Evolutionary conservation across 2,888 invertebrate species (phyloP).

Genomic region (Stenotaenia linearis): DNA sequence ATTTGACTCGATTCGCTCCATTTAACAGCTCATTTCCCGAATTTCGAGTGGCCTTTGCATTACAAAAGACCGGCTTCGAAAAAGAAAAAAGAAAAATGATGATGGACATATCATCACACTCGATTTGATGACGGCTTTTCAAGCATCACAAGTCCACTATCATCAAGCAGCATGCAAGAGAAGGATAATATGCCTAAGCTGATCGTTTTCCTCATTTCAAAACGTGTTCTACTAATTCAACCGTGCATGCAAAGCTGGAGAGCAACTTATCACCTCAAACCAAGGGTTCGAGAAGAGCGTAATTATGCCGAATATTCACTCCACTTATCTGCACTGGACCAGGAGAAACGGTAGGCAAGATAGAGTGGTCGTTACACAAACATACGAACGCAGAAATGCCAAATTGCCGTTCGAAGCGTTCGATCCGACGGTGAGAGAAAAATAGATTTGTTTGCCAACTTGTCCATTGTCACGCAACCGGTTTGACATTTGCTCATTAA

Average conservation of each 20-base stretch:
- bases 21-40: too few species aligned
- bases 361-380: not conserved
- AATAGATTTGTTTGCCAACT: not conserved
- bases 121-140: not conserved
- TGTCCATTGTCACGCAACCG: not conserved
- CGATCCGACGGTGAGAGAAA: too few species aligned
- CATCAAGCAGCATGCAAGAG: not conserved
- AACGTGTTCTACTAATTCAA: conserved; percentile 15
- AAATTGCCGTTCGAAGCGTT: not conserved
- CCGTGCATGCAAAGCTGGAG: conserved; percentile 7
- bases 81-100: not conserved
- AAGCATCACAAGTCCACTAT: conserved; percentile 14
- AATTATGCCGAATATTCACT: conserved; percentile 1
- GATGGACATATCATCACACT: conserved; percentile 19
- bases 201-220: conserved; percentile 14
- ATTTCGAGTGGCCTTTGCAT: too few species aligned
- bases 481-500: not conserved
- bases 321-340: conserved; percentile 15
- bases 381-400: not conserved
- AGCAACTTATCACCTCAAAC: conserved; percentile 12
- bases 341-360: not conserved
- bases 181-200: conserved; percentile 9
- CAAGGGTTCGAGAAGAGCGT: not conserved
- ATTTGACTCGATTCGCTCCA: too few species aligned
- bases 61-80: too few species aligned